Evolutionary conservation across 2,888 invertebrate genomes (phyloP).

Genomic region (Nemoura dubitans): DNA sequence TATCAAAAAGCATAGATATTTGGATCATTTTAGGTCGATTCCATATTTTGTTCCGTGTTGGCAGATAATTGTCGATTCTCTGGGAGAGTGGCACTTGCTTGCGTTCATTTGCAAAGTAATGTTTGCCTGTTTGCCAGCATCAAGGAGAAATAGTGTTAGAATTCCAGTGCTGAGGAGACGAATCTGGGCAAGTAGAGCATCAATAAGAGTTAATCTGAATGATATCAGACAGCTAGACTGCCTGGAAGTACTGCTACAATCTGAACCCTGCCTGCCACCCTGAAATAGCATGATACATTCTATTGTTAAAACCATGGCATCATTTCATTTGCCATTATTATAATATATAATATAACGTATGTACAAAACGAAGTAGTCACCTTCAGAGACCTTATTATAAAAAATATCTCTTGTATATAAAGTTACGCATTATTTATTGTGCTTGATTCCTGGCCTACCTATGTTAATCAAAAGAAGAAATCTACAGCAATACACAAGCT

Average conservation of each 20-base stretch:
- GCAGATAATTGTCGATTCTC: too few relatives aligned
- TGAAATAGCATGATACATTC: not conserved
- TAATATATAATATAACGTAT: not conserved
- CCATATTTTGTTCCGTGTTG: too few relatives aligned
- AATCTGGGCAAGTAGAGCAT: not conserved
- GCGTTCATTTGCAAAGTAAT: too few relatives aligned
- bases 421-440: not conserved
- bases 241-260: too few relatives aligned
- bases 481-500: conserved; percentile 12
- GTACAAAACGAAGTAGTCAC: not conserved
- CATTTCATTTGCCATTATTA: not conserved
- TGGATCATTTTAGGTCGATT: too few relatives aligned
- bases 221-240: not conserved
- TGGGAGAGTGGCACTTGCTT: too few relatives aligned
- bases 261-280: conserved; percentile 2
- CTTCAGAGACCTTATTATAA: conserved; percentile 3
- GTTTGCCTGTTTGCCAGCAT: too few relatives aligned
- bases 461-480: not conserved
- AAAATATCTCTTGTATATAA: conserved; percentile 7
- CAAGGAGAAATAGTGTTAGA: not conserved
- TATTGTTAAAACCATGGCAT: not conserved
- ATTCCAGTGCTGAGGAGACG: not conserved
- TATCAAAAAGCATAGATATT: too few relatives aligned
- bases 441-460: not conserved
- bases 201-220: not conserved